Percentiles rank a stretch among this genome's conserved stretches.
These are phyloP conservation scores for Andrena hattorfiana DNA, from an alignment of 2,888 invertebrate genomes.

Conservation along the genomic window DNA sequence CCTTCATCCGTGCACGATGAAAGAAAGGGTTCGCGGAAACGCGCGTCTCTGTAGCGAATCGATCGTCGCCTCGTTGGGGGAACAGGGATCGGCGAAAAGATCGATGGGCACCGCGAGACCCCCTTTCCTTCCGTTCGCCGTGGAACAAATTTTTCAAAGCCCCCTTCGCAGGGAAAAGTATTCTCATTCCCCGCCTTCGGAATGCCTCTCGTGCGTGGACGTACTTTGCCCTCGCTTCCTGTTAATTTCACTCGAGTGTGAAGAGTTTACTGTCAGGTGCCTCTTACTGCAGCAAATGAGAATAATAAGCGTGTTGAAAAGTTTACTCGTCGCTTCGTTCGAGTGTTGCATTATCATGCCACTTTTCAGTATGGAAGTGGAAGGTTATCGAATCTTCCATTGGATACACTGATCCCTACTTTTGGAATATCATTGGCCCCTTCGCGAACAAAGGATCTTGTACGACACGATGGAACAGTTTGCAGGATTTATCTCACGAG, in stretches of 20 bases:
- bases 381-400: no score
- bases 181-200: not conserved
- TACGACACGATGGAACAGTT: not conserved
- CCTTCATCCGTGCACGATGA: conserved; percentile 14
- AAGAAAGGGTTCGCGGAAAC: conserved; percentile 64
- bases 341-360: not conserved
- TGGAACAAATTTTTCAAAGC: conserved; percentile 39
- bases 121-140: conserved; percentile 54
- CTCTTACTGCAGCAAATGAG: not conserved
- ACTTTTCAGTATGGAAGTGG: not conserved
- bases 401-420: no score
- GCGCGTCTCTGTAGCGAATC: conserved; percentile 53
- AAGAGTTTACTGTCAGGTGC: not conserved
- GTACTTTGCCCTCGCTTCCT: not conserved
- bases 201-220: not conserved
- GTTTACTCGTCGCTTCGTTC: not conserved
- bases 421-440: not conserved
- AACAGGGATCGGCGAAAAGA: conserved; percentile 60
- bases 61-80: conserved; percentile 19
- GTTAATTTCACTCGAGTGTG: conserved; percentile 11
- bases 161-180: conserved; percentile 3
- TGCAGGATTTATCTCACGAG: not conserved
- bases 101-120: conserved; percentile 61
- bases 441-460: not conserved
- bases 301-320: not conserved